These are phyloP conservation scores for Dichetophora obliterata DNA, from an alignment of 2,888 invertebrate genomes.

Conservation along the genomic window DNA sequence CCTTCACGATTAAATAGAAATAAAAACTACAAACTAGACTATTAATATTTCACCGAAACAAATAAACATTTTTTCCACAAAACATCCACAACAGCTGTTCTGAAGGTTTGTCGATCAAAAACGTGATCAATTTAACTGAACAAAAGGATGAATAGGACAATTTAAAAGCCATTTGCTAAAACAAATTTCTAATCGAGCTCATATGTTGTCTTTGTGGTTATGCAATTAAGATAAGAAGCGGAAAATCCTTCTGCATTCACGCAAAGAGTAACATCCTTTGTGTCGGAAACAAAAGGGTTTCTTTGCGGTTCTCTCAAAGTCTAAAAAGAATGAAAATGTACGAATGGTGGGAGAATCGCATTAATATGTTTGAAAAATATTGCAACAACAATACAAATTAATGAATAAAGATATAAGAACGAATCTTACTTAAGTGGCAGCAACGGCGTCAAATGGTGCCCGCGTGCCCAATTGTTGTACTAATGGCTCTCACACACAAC, in stretches of 20 bases:
- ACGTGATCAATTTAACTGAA: background rate
- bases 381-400: constrained; percentile 34
- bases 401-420: constrained; percentile 46
- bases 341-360: background rate
- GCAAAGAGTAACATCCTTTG: constrained; percentile 5
- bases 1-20: no score
- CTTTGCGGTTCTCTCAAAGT: background rate
- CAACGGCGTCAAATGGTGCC: constrained; percentile 31
- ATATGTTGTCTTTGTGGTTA: constrained; percentile 29
- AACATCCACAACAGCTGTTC: no score
- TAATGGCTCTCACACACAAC: background rate
- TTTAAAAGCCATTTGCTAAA: constrained; percentile 34
- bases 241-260: constrained; percentile 50
- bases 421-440: constrained; percentile 28
- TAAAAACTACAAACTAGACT: no score
- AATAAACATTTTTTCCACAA: no score
- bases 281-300: constrained; percentile 7
- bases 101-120: no score
- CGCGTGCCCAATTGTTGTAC: constrained; percentile 18
- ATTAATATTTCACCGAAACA: no score
- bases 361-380: constrained; percentile 16
- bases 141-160: constrained; percentile 7
- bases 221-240: constrained; percentile 41
- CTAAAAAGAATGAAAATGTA: background rate
- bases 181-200: constrained; percentile 26